A percentile compares a stretch with the other conserved stretches of the same genome.
These are phyloP conservation scores for Drosophila phalerata DNA, from an alignment of 2,888 invertebrate genomes.

Conservation along the genomic window DNA sequence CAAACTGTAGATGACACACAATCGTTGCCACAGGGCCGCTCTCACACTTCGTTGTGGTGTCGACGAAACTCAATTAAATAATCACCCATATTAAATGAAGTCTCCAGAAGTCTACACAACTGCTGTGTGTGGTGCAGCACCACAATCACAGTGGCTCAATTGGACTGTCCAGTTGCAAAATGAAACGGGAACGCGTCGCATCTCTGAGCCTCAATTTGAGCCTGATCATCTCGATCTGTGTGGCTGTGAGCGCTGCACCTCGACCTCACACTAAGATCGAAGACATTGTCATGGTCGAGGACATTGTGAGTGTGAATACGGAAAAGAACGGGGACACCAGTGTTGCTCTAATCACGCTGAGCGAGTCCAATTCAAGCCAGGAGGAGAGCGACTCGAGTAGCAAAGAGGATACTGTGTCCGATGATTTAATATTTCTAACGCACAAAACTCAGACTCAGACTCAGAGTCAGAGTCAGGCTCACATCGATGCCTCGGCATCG, in stretches of 20 bases:
- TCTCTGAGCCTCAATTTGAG: slow-evolving; percentile 17
- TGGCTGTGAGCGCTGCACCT: slow-evolving; percentile 13
- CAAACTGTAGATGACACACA: slow-evolving; percentile 7
- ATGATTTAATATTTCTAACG: slow-evolving; percentile 82
- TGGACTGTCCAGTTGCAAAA: slow-evolving; percentile 46
- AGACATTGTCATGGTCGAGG: slow-evolving; percentile 54
- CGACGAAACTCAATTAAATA: slow-evolving; percentile 72
- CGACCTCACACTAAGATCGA: slow-evolving; percentile 2
- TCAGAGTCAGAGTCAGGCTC: slow-evolving; percentile 1
- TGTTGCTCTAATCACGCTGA: slow-evolving; percentile 53
- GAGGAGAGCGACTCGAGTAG: slow-evolving; percentile 27
- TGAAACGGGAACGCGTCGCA: slow-evolving; percentile 35
- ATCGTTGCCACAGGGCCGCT: slow-evolving; percentile 9
- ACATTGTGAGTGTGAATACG: slow-evolving; percentile 41
- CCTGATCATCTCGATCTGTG: slow-evolving; percentile 25
- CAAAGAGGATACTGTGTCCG: slow-evolving; percentile 54
- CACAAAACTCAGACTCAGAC: slow-evolving; percentile 29
- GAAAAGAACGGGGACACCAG: slow-evolving; percentile 15
- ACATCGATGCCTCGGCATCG: slow-evolving; percentile 11
- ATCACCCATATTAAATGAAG: slow-evolving; percentile 46
- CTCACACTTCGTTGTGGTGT: slow-evolving; percentile 1
- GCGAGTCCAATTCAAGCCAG: slow-evolving; percentile 38
- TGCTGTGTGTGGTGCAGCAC: not conserved
- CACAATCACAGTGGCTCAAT: not conserved
- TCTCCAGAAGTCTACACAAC: slow-evolving; percentile 7